A percentile compares a stretch with the other conserved stretches of the same genome.
Evolutionary conservation across 2,797 vertebrate species (phyloP).

Genomic region (Rousettus madagascariensis): DNA sequence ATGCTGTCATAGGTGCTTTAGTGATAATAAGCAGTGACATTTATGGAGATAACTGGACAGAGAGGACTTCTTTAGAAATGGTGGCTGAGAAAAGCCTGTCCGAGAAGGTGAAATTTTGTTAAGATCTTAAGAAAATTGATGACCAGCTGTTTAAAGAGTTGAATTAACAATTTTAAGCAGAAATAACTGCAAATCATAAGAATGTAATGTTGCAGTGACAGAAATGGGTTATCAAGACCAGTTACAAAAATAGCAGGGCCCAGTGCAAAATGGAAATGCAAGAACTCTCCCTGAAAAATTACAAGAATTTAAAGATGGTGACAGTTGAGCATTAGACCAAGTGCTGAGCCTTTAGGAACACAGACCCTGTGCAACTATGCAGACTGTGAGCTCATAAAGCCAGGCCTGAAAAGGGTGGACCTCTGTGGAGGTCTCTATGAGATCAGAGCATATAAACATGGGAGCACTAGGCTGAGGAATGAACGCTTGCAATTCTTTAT

Average conservation of each 20-base stretch:
- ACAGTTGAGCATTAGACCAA: neutral
- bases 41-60: neutral
- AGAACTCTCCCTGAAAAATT: neutral
- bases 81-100: neutral
- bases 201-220: neutral
- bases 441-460: neutral
- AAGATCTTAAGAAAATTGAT: neutral
- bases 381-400: accelerated
- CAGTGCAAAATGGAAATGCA: neutral
- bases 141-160: neutral
- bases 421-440: neutral
- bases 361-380: neutral
- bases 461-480: too few relatives aligned
- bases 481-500: neutral
- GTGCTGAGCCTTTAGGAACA: neutral
- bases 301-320: neutral
- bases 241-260: neutral
- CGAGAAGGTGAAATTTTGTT: neutral
- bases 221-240: neutral
- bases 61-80: neutral
- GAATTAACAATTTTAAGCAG: neutral
- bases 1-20: neutral
- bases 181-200: neutral
- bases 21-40: neutral
- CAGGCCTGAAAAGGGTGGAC: neutral